phyloP scores from a whole-genome alignment of 1,140 invertebrate genomes.

The Papilio polytes region DNA sequence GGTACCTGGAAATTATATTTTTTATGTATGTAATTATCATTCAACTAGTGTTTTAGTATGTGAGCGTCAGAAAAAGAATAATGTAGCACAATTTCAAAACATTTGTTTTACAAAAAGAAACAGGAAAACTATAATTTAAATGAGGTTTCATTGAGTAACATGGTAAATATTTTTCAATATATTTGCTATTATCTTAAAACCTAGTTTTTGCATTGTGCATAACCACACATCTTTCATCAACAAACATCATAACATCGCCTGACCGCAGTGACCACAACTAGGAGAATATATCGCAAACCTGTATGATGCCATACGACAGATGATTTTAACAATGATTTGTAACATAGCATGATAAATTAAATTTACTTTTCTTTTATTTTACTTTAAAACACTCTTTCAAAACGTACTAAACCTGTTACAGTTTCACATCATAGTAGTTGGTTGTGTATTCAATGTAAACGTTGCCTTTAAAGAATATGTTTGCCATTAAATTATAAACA shows the following conservation, averaged over 20 bases:
- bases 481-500: not conserved
- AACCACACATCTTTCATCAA: constrained; percentile 10
- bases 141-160: not conserved
- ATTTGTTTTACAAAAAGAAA: too few species aligned
- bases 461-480: not conserved
- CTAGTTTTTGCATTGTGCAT: not conserved
- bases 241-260: not conserved
- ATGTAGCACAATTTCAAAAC: too few species aligned
- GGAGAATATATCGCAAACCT: not conserved
- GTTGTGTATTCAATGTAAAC: not conserved
- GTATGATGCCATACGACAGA: not conserved
- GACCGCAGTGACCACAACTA: not conserved
- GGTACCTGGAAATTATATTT: constrained; percentile 57
- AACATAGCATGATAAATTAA: not conserved
- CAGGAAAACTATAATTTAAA: too few species aligned
- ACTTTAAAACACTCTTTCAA: not conserved
- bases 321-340: not conserved
- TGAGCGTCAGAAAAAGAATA: not conserved
- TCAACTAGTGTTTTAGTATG: not conserved
- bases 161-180: not conserved
- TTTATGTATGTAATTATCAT: not conserved
- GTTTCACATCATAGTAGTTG: not conserved
- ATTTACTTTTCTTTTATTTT: not conserved
- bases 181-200: not conserved
- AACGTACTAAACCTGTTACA: not conserved